These are phyloP conservation scores for Emesis furor DNA, from an alignment of 2,888 invertebrate species.

Conservation along the genomic window DNA sequence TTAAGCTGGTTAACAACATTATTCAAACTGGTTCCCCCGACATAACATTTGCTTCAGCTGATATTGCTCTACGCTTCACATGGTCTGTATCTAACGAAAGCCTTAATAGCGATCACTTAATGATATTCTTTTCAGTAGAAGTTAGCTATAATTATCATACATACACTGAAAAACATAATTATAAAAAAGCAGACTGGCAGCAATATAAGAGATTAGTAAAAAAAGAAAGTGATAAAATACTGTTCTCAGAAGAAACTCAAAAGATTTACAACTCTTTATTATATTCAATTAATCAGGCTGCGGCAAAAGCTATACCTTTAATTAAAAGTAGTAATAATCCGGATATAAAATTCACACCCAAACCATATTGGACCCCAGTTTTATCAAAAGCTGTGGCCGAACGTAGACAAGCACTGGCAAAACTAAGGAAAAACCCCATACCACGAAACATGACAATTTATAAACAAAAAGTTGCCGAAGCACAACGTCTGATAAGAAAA, in stretches of 20 bases:
- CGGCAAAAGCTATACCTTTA: neutral
- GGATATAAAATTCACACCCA: conserved; percentile 53
- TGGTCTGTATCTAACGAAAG: neutral
- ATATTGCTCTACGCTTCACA: neutral
- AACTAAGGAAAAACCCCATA: conserved; percentile 66
- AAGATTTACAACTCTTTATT: neutral
- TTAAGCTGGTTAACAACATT: neutral
- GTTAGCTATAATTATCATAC: neutral
- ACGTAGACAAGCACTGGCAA: conserved; percentile 55
- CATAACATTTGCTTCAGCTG: neutral
- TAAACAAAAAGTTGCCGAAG: conserved; percentile 42
- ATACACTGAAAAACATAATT: neutral
- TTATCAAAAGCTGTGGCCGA: conserved; percentile 63
- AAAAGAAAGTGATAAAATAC: neutral
- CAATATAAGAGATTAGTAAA: neutral
- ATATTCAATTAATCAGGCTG: neutral
- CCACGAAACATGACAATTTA: conserved; percentile 51
- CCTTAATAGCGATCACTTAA: neutral
- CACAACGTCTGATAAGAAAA: neutral
- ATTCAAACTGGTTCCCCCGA: neutral
- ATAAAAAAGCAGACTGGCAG: neutral
- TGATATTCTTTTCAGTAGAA: neutral
- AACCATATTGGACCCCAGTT: conserved; percentile 66
- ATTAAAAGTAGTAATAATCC: neutral
- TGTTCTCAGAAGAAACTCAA: neutral